phyloP scores from a whole-genome alignment of 2,113 vertebrate species.

The Fregata magnificens region DNA sequence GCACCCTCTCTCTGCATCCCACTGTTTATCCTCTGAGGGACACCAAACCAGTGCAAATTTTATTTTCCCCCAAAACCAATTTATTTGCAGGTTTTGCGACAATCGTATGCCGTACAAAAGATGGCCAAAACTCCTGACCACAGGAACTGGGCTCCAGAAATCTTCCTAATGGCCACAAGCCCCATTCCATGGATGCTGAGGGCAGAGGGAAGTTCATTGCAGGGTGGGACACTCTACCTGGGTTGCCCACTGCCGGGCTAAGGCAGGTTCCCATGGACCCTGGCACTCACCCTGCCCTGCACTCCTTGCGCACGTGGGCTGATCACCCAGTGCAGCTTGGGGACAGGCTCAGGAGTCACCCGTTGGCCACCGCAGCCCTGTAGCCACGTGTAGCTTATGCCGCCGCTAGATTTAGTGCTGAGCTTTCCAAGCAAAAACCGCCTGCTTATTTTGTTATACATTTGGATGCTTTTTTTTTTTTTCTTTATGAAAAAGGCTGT shows the following conservation, averaged over 20 bases:
- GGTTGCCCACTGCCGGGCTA: accelerated
- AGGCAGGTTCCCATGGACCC: not conserved
- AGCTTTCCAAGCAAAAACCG: not conserved
- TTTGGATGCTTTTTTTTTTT: not conserved
- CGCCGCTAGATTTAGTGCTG: not conserved
- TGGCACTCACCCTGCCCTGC: not conserved
- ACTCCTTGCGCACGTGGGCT: not conserved
- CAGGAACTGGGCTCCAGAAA: not conserved
- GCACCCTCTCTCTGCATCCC: not conserved
- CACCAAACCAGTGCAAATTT: not conserved
- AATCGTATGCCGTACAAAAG: accelerated
- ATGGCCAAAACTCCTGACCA: not conserved
- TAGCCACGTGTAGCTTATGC: not conserved
- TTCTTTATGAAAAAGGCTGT: not conserved
- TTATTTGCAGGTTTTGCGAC: not conserved
- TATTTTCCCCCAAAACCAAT: not conserved
- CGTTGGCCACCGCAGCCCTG: not conserved
- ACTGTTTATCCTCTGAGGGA: not conserved
- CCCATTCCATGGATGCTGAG: not conserved
- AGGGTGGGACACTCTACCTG: too few species aligned
- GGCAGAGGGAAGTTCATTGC: not conserved
- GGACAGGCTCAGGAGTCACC: not conserved
- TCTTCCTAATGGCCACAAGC: not conserved
- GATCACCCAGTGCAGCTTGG: not conserved
- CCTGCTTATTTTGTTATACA: not conserved